These are phyloP conservation scores for Arge pagana DNA, from an alignment of 2,888 invertebrate genomes.

Conservation along the genomic window DNA sequence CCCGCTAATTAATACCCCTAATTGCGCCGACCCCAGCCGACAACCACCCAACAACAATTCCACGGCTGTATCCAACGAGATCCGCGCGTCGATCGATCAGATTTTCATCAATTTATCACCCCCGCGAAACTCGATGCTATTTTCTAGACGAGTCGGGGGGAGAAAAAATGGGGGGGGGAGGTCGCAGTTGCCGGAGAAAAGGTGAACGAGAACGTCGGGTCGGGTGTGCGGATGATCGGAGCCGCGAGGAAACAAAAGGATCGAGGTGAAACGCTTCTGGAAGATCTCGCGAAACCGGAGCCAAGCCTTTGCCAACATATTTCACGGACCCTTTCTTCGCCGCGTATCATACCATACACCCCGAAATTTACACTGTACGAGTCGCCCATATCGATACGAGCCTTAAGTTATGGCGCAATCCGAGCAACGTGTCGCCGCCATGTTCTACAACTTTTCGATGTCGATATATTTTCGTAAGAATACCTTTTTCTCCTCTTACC, in stretches of 20 bases:
- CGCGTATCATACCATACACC: conserved; percentile 33
- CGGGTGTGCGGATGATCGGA: conserved; percentile 27
- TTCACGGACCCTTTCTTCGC: conserved; percentile 26
- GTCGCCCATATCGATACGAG: conserved; percentile 44
- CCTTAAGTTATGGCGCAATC: conserved; percentile 54
- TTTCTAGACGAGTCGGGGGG: neutral
- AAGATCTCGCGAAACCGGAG: conserved; percentile 20
- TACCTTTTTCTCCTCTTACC: neutral
- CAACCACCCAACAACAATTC: conserved; percentile 30
- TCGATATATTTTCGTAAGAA: conserved; percentile 42
- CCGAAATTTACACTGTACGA: conserved; percentile 43
- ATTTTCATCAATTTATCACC: conserved; percentile 27
- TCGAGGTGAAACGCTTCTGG: neutral
- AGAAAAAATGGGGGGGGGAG: neutral
- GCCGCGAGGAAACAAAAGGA: conserved; percentile 20
- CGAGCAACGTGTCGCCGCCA: conserved; percentile 53
- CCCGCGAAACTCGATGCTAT: conserved; percentile 30
- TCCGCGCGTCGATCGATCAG: conserved; percentile 8
- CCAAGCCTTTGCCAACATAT: conserved; percentile 29
- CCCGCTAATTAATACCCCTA: conserved; percentile 58
- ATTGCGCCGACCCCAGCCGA: conserved; percentile 51
- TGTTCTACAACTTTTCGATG: conserved; percentile 56
- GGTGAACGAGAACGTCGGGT: conserved; percentile 23
- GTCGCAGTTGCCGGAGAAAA: conserved; percentile 8
- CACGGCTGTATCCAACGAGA: conserved; percentile 40